phyloP scores from a whole-genome alignment of 2,113 vertebrate species.

The Stigmatopora argus region DNA sequence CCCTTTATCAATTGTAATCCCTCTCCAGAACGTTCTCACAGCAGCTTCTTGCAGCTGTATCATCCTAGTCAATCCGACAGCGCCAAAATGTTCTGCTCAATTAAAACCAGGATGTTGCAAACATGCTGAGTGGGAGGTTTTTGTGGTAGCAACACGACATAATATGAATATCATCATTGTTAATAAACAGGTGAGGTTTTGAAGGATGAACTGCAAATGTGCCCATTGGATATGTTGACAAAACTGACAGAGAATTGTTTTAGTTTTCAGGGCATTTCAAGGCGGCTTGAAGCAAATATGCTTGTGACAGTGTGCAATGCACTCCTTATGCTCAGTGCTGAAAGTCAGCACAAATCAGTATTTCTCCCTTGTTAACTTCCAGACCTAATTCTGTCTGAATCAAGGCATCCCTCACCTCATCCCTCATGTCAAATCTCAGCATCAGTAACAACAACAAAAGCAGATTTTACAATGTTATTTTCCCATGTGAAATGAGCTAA shows the following conservation, averaged over 20 bases:
- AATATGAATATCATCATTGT: too few species aligned
- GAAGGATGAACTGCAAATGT: background rate
- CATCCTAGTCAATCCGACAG: too few species aligned
- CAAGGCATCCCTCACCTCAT: constrained; percentile 13
- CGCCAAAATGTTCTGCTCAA: too few species aligned
- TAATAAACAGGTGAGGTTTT: too few species aligned
- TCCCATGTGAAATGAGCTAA: constrained; percentile 40
- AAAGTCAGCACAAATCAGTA: constrained; percentile 35
- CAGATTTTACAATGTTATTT: constrained; percentile 25
- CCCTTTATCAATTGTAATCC: too few species aligned
- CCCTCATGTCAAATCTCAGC: constrained; percentile 28
- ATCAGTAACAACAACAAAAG: constrained; percentile 22
- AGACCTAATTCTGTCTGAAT: constrained; percentile 28
- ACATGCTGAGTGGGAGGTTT: too few species aligned
- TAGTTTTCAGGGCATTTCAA: background rate
- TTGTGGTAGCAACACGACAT: too few species aligned
- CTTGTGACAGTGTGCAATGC: background rate
- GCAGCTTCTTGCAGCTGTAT: too few species aligned
- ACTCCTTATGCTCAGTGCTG: constrained; percentile 1
- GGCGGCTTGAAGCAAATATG: background rate
- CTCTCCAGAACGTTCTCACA: too few species aligned
- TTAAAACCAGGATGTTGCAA: too few species aligned
- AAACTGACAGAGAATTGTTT: background rate
- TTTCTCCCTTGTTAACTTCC: constrained; percentile 6
- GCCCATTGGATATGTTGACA: background rate